Conservation (phyloP, 2,797 vertebrate species). For the Neosilurus hyrtlii region DNA sequence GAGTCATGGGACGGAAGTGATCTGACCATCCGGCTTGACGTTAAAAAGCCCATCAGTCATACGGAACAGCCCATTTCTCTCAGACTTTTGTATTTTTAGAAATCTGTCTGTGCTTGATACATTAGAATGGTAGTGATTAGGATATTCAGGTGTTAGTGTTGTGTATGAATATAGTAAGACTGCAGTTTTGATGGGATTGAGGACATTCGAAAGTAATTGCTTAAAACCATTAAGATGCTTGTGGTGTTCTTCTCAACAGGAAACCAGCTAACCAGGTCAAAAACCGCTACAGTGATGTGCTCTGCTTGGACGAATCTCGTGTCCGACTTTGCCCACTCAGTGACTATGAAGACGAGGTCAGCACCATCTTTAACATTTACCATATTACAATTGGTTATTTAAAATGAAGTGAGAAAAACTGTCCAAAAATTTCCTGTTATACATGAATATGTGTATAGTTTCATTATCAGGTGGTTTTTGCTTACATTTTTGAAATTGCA, state of each 20-base stretch:
- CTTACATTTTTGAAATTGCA: no score
- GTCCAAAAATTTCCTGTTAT: no score
- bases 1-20: no score
- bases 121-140: not conserved
- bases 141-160: not conserved
- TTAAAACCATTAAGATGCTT: not conserved
- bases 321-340: constrained; percentile 74
- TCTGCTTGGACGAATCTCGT: constrained; percentile 82
- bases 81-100: no score
- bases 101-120: no score
- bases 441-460: no score
- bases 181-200: not conserved
- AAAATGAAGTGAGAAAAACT: not conserved
- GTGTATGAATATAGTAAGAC: not conserved
- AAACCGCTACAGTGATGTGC: constrained; percentile 84
- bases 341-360: constrained; percentile 78
- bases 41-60: no score
- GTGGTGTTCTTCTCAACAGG: constrained; percentile 59
- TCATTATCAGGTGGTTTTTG: no score
- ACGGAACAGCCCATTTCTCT: no score
- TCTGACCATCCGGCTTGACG: no score
- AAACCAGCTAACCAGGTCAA: constrained; percentile 82
- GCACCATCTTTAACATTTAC: not conserved
- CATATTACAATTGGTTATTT: not conserved
- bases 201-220: not conserved